Conservation (phyloP, 2,797 vertebrate genomes). For the Halcyon chelicuti region DNA sequence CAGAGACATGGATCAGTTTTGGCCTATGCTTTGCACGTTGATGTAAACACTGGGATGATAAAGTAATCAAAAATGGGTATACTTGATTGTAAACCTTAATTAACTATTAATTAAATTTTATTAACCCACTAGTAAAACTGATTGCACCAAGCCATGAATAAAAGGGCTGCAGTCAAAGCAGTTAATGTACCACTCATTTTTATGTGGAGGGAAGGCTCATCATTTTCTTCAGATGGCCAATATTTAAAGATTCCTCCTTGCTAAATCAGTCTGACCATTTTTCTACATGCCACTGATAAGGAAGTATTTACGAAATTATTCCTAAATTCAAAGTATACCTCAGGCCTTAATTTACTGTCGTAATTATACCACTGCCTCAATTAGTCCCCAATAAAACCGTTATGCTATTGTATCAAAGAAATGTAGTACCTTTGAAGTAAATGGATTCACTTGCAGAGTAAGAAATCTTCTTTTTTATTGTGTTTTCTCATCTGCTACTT, state of each 20-base stretch:
- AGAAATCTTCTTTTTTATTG: slow-evolving; percentile 40
- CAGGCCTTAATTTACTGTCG: slow-evolving; percentile 65
- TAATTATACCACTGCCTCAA: slow-evolving; percentile 77
- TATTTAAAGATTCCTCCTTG: neutral
- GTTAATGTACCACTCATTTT: slow-evolving; percentile 44
- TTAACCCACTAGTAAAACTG: slow-evolving; percentile 52
- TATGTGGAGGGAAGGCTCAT: neutral
- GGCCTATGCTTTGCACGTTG: neutral
- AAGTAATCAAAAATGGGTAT: slow-evolving; percentile 23
- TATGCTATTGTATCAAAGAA: slow-evolving; percentile 8
- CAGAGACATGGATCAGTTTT: neutral
- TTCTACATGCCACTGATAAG: slow-evolving; percentile 44
- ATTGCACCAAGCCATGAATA: slow-evolving; percentile 1
- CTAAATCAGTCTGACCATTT: slow-evolving; percentile 1
- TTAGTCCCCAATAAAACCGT: slow-evolving; percentile 69
- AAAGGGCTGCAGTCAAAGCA: slow-evolving; percentile 8
- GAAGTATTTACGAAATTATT: slow-evolving; percentile 56
- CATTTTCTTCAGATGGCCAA: neutral
- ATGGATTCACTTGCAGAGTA: slow-evolving; percentile 14
- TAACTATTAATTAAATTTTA: slow-evolving; percentile 70
- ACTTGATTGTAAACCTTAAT: slow-evolving; percentile 26
- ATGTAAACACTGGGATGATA: neutral
- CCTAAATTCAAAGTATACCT: slow-evolving; percentile 58
- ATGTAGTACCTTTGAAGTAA: slow-evolving; percentile 52
- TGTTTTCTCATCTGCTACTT: slow-evolving; percentile 37